A percentile compares a stretch with the other conserved stretches of the same genome.
phyloP scores from a whole-genome alignment of 23 tunicate genomes.

The Diplosoma virens region DNA sequence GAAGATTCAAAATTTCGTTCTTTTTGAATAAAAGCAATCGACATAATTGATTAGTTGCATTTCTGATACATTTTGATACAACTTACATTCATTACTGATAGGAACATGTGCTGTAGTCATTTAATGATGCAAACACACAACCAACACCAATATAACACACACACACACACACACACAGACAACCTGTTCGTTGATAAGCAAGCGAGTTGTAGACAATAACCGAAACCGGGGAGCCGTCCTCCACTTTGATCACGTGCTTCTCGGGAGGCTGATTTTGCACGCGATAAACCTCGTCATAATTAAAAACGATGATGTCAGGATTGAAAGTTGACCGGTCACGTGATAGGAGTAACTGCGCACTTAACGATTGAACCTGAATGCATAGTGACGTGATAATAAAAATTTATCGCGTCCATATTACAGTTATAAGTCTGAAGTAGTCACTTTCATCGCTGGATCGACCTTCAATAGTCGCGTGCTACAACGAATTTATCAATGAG shows the following conservation, averaged over 20 bases:
- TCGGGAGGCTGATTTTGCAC: constrained; percentile 38
- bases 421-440: no score
- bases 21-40: neutral
- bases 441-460: no score
- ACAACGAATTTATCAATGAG: no score
- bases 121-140: no score
- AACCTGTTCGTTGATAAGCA: constrained; percentile 74
- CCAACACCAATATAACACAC: no score
- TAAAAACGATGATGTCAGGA: constrained; percentile 5
- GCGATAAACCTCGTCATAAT: constrained; percentile 49
- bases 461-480: no score
- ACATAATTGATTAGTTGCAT: no score
- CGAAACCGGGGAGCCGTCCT: neutral
- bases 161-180: no score
- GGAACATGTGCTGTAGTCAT: no score
- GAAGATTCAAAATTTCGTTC: neutral
- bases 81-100: no score
- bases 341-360: constrained; percentile 47
- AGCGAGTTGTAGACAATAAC: constrained; percentile 75
- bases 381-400: neutral
- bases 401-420: no score
- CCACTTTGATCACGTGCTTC: constrained; percentile 4
- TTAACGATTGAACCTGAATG: constrained; percentile 1
- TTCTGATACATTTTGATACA: no score
- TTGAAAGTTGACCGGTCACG: constrained; percentile 9